phyloP scores from a whole-genome alignment of 2,113 vertebrate genomes.

The Erythrolamprus reginae region DNA sequence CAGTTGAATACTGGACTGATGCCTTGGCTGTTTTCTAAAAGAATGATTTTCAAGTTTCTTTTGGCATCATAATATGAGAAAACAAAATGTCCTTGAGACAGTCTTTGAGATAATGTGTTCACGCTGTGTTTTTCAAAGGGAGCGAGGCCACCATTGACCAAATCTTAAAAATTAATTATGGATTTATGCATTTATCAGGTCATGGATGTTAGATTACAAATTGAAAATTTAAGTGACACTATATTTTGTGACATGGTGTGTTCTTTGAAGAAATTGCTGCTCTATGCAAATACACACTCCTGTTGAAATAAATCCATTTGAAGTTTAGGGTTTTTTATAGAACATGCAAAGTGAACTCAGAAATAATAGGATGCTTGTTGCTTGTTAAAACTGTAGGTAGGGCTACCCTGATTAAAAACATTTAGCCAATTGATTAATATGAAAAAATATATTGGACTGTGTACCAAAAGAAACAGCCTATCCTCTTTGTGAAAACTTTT shows the following conservation, averaged over 20 bases:
- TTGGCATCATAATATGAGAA: conserved; percentile 48
- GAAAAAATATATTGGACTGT: background rate
- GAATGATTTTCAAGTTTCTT: conserved; percentile 61
- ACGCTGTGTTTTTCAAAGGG: conserved; percentile 41
- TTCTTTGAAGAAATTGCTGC: background rate
- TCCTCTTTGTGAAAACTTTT: background rate
- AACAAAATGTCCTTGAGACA: conserved; percentile 14
- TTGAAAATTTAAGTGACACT: background rate
- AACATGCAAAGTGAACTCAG: background rate
- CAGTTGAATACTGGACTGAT: conserved; percentile 58
- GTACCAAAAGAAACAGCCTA: background rate
- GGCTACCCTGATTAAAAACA: background rate
- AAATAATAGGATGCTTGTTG: background rate
- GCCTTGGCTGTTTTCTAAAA: conserved; percentile 57
- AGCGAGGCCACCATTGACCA: conserved; percentile 9
- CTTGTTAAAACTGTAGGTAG: background rate
- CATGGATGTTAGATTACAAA: background rate
- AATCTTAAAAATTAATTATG: conserved; percentile 27
- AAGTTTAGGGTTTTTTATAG: background rate
- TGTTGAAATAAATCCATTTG: background rate
- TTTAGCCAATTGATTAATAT: background rate
- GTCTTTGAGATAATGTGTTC: conserved; percentile 35
- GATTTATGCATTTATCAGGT: background rate
- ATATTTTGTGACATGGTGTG: background rate
- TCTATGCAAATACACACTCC: background rate